Conservation (phyloP, 2,113 vertebrate genomes). For the Lampris megalopsis region DNA sequence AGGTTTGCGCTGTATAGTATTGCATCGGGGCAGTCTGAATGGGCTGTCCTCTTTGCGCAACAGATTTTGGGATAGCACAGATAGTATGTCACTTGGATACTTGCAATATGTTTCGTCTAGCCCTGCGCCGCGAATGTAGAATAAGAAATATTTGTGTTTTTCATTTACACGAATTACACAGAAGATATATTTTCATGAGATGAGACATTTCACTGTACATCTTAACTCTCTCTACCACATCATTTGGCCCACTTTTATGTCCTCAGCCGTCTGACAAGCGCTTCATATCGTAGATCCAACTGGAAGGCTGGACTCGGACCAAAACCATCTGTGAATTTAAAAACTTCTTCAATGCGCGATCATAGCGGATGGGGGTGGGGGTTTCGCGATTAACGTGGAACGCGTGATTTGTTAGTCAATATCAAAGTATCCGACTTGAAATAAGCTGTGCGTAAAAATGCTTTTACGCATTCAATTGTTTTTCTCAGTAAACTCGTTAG, state of each 20-base stretch:
- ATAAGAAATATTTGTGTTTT: too few relatives aligned
- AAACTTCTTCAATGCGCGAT: too few relatives aligned
- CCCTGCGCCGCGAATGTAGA: not conserved
- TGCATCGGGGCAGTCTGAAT: not conserved
- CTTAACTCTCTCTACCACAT: not conserved
- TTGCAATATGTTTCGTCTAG: not conserved
- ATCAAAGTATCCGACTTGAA: not conserved
- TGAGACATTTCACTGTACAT: too few relatives aligned
- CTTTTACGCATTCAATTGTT: constrained; percentile 9
- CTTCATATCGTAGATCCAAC: not conserved
- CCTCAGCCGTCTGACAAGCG: not conserved
- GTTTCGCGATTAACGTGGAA: not conserved
- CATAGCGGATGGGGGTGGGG: too few relatives aligned
- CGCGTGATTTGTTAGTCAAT: not conserved
- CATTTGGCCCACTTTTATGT: not conserved
- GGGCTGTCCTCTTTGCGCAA: constrained; percentile 45
- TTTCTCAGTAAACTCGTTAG: not conserved
- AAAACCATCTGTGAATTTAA: not conserved
- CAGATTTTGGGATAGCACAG: constrained; percentile 41
- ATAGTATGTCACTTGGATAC: constrained; percentile 4
- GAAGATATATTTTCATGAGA: too few relatives aligned
- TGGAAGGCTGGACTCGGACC: not conserved
- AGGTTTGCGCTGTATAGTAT: not conserved
- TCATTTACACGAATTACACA: not conserved
- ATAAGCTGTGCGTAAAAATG: constrained; percentile 36